A percentile compares a stretch with the other conserved stretches of the same genome.
phyloP scores from a whole-genome alignment of 2,888 invertebrate species.

The Eristalinus sepulchralis region DNA sequence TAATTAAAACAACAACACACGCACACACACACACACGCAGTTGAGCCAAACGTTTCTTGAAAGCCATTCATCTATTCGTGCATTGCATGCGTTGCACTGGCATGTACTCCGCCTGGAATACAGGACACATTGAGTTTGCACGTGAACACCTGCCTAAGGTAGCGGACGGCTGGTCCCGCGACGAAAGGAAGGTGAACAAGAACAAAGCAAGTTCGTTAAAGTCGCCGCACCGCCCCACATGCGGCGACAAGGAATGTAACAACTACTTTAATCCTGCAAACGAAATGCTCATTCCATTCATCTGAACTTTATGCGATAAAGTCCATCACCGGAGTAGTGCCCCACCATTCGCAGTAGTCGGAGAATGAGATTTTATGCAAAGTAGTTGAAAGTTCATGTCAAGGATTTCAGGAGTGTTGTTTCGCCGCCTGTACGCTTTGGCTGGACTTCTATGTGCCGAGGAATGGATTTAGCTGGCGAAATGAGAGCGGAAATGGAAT shows the following conservation, averaged over 20 bases:
- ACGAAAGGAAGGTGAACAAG: neutral
- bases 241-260: neutral
- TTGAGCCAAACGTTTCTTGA: neutral
- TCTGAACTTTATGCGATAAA: conserved; percentile 14
- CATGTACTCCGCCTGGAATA: neutral
- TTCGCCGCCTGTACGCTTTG: conserved; percentile 16
- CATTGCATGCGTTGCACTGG: neutral
- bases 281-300: conserved; percentile 26
- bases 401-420: conserved; percentile 20
- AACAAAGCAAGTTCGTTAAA: conserved; percentile 15
- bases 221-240: neutral
- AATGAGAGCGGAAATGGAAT: conserved; percentile 31
- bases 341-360: neutral
- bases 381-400: conserved; percentile 33
- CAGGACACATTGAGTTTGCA: neutral
- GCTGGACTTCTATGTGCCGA: neutral
- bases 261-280: conserved; percentile 26
- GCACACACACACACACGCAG: no score
- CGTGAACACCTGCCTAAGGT: neutral
- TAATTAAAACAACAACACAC: conserved; percentile 42
- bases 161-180: neutral
- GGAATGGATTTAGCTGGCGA: conserved; percentile 18
- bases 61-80: conserved; percentile 8
- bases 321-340: neutral
- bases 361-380: neutral